Base-by-base conservation (phyloP, 2,113 vertebrate genomes). In the Daubentonia madagascariensis region DNA sequence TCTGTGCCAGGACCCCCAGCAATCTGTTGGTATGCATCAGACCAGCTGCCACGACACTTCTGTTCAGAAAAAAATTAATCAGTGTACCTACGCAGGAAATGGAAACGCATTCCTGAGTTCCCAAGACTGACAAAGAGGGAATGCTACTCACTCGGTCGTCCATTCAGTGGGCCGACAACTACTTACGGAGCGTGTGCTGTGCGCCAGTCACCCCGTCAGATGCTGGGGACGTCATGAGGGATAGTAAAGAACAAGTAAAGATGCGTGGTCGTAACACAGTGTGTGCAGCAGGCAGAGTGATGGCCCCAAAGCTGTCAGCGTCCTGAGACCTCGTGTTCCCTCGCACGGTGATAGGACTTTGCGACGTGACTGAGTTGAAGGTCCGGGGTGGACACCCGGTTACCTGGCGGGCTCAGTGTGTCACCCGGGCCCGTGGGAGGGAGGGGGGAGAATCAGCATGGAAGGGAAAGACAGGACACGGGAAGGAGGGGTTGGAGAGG, bases 41-140 rank as follows among this genome's bases (percentile, higher is more conserved):
- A 35, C 35, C 37, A 18, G 16, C 22, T 35, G 22, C 1, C 5
- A 20, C 3, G 10, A 37, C 0, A 76, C 65, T 70, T 50, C 18
- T 28, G 72, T 35, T 59, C 25, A 32, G 35, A 37, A 67, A 5
- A 5, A 65, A 65, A 81, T 28, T 5, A 3, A 30, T 3, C 9
- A 3, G 30, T 11, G 63, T 1, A 3, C 40, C 63, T 2, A 1
- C 2, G 17, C 50, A 17, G 37, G 32, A 52, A 7, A 17, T 8
- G 1, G 4, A 8, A 2, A 7, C 40, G 12, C 3, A 3, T 40
- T 45, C 9, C 5, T 0, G 1, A 8, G 10, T 73, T n/a, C 48
- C 48, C 78, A 18, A 70, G 89, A 20, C 28, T 30, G 28, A 1
- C 43, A 14, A 7, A 13, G 45, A 32, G n/a, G 45, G 10, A 23